Percentiles rank a stretch among this genome's conserved stretches.
phyloP scores from a whole-genome alignment of 2,888 invertebrate genomes.

The Tiliacea aurago region DNA sequence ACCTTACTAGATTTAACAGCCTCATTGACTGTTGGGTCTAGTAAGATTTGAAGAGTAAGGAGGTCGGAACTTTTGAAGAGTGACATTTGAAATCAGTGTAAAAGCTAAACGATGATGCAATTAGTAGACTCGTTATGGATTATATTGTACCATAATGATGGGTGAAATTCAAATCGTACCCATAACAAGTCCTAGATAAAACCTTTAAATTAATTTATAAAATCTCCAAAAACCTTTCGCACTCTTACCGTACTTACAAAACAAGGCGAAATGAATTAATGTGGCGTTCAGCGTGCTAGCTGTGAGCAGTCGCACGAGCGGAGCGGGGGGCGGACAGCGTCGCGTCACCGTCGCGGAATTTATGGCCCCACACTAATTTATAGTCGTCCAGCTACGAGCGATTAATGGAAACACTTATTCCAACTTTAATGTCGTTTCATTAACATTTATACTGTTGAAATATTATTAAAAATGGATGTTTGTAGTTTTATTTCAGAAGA shows the following conservation, averaged over 20 bases:
- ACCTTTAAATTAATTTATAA: conserved; percentile 42
- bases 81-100: background rate
- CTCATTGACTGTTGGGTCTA: background rate
- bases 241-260: conserved; percentile 61
- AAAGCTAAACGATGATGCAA: background rate
- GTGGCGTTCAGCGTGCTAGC: conserved; percentile 62
- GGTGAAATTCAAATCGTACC: background rate
- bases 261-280: conserved; percentile 68
- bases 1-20: background rate
- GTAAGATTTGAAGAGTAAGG: background rate
- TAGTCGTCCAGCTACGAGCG: conserved; percentile 72
- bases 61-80: background rate
- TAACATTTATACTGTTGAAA: conserved; percentile 52
- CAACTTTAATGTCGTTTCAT: conserved; percentile 71
- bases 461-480: conserved; percentile 29
- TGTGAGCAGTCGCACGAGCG: conserved; percentile 61
- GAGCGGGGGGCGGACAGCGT: conserved; percentile 73
- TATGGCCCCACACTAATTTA: conserved; percentile 84
- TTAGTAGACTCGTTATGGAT: background rate
- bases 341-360: conserved; percentile 79
- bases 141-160: background rate
- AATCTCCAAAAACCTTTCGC: conserved; percentile 51
- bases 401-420: conserved; percentile 82
- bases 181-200: background rate
- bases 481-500: background rate